A percentile compares a stretch with the other conserved stretches of the same genome.
Evolutionary conservation across 1,140 invertebrate species (phyloP).

Genomic region (Heliconius congener): DNA sequence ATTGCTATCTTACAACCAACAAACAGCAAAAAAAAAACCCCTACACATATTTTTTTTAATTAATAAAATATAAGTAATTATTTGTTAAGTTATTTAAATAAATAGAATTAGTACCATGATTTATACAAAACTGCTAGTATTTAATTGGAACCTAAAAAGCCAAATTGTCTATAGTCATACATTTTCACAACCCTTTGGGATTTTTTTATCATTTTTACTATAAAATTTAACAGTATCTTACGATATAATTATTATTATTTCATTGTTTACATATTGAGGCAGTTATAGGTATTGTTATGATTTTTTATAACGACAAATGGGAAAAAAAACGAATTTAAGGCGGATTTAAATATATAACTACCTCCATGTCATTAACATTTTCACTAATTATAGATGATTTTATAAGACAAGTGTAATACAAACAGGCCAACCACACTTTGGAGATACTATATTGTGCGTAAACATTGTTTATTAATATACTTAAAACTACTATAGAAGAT

Average conservation of each 20-base stretch:
- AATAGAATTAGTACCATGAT: constrained; percentile 1
- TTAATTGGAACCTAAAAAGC: constrained; percentile 26
- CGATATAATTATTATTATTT: constrained; percentile 1
- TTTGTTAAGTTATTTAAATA: constrained; percentile 11
- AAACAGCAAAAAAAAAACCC: background rate
- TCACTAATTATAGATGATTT: background rate
- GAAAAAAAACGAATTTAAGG: background rate
- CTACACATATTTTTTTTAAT: background rate
- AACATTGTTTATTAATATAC: background rate
- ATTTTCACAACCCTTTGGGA: constrained; percentile 19
- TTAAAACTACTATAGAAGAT: background rate
- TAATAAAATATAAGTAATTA: constrained; percentile 14
- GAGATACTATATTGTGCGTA: constrained; percentile 1
- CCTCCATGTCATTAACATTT: background rate
- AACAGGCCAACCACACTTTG: background rate
- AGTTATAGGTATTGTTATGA: background rate
- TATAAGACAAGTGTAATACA: background rate
- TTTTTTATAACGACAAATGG: background rate
- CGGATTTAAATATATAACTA: background rate
- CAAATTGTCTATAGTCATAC: constrained; percentile 24
- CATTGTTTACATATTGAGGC: constrained; percentile 12
- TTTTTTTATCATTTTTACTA: constrained; percentile 7
- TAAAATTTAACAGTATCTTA: background rate
- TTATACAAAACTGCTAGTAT: background rate
- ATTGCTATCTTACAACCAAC: background rate